Conservation (phyloP, 2,797 vertebrate genomes). For the Phaenicophaeus curvirostris region DNA sequence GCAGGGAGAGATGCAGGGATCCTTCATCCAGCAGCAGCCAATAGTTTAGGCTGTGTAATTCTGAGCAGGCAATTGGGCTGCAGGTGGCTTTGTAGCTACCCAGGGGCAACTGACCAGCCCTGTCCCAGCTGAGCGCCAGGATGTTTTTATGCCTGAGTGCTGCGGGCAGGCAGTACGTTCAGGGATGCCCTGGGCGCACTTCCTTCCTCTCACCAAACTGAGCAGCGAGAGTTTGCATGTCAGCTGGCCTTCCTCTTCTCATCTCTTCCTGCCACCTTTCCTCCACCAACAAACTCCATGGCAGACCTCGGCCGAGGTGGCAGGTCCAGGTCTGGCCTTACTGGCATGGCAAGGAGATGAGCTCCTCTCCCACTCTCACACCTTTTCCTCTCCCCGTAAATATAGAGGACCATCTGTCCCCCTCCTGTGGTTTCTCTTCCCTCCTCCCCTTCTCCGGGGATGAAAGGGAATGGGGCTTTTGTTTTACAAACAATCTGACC, state of each 20-base stretch:
- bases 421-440: background rate
- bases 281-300: fast-evolving
- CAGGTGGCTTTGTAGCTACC: background rate
- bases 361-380: background rate
- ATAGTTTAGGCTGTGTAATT: background rate
- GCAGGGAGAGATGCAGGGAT: background rate
- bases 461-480: slow-evolving; percentile 64
- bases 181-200: background rate
- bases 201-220: background rate
- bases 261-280: background rate
- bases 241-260: background rate
- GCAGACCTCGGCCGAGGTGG: fast-evolving
- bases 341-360: fast-evolving
- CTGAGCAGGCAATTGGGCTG: fast-evolving
- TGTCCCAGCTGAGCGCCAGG: fast-evolving
- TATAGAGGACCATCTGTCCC: background rate
- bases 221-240: fast-evolving
- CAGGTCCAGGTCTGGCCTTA: background rate
- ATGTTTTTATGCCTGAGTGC: background rate
- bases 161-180: fast-evolving
- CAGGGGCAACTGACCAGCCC: background rate
- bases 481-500: slow-evolving; percentile 53
- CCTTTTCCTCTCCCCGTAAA: slow-evolving; percentile 18
- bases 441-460: slow-evolving; percentile 39
- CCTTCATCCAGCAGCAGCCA: background rate